phyloP scores from a whole-genome alignment of 2,888 invertebrate genomes.

The Acanthococcus lagerstroemiae region DNA sequence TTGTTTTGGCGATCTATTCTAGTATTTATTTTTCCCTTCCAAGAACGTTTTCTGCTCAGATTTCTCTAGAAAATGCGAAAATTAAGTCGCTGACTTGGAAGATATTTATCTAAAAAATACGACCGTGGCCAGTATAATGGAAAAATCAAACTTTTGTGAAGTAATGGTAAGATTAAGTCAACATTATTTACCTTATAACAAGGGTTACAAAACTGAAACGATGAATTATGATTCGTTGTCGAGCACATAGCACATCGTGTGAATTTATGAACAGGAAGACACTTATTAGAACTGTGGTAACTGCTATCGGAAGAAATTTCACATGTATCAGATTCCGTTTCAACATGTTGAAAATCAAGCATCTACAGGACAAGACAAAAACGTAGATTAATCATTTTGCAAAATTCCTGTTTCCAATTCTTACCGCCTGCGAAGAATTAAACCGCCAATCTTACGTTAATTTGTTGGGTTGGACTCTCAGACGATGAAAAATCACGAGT shows the following conservation, averaged over 20 bases:
- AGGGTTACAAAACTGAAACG: constrained; percentile 14
- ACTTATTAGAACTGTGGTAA: neutral
- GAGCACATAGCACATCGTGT: constrained; percentile 10
- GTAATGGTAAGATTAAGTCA: too few relatives aligned
- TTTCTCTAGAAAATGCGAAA: too few relatives aligned
- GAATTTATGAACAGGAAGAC: neutral
- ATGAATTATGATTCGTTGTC: neutral
- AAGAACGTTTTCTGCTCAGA: too few relatives aligned
- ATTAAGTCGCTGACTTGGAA: too few relatives aligned
- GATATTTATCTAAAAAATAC: too few relatives aligned
- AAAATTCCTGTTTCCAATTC: neutral
- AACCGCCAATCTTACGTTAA: neutral
- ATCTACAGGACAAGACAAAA: neutral
- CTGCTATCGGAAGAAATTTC: neutral
- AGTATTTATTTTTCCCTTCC: too few relatives aligned
- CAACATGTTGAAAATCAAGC: neutral
- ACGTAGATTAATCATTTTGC: neutral
- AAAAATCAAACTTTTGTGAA: too few relatives aligned
- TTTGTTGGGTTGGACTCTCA: neutral
- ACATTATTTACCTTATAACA: constrained; percentile 20
- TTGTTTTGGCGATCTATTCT: too few relatives aligned
- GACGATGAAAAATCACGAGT: constrained; percentile 6
- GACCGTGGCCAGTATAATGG: too few relatives aligned
- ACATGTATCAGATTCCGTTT: neutral
- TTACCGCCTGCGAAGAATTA: neutral